Conservation (phyloP, 2,113 vertebrate genomes). For the Pollimyrus isidori region DNA sequence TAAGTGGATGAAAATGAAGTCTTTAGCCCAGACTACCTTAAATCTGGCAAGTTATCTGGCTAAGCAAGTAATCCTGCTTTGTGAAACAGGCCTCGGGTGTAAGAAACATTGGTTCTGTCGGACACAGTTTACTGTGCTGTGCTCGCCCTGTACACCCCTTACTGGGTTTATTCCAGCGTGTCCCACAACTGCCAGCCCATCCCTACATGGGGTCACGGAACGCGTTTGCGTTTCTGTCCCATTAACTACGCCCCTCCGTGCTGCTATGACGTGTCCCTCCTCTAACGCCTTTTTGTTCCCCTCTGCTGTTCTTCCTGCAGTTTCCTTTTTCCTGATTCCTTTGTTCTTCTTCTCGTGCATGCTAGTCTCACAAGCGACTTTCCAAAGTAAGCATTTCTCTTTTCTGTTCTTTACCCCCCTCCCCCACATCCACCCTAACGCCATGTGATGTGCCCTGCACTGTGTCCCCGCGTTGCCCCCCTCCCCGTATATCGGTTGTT, state of each 20-base stretch:
- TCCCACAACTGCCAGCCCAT: not conserved
- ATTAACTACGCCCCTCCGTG: not conserved
- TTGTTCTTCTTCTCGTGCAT: conserved; percentile 78
- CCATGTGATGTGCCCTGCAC: conserved; percentile 39
- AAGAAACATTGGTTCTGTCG: not conserved
- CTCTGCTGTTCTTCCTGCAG: conserved; percentile 46
- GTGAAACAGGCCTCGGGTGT: too few relatives aligned
- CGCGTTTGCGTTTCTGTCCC: not conserved
- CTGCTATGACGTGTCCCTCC: conserved; percentile 27
- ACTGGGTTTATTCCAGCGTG: not conserved
- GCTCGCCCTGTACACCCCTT: not conserved
- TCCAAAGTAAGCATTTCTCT: conserved; percentile 97
- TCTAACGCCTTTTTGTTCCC: conserved; percentile 35
- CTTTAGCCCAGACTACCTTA: too few relatives aligned
- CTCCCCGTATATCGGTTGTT: conserved; percentile 11
- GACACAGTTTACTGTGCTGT: not conserved
- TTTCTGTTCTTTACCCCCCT: conserved; percentile 56
- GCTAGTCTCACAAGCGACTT: conserved; percentile 97
- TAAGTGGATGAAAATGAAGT: too few relatives aligned
- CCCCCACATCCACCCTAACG: conserved; percentile 24
- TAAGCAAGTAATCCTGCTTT: too few relatives aligned
- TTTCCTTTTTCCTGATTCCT: conserved; percentile 59
- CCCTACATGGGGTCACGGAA: not conserved
- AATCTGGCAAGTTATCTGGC: too few relatives aligned
- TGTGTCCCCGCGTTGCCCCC: conserved; percentile 20